These are phyloP conservation scores for Diachasma alloeum DNA, from an alignment of 1,140 invertebrate species.

Conservation along the genomic window DNA sequence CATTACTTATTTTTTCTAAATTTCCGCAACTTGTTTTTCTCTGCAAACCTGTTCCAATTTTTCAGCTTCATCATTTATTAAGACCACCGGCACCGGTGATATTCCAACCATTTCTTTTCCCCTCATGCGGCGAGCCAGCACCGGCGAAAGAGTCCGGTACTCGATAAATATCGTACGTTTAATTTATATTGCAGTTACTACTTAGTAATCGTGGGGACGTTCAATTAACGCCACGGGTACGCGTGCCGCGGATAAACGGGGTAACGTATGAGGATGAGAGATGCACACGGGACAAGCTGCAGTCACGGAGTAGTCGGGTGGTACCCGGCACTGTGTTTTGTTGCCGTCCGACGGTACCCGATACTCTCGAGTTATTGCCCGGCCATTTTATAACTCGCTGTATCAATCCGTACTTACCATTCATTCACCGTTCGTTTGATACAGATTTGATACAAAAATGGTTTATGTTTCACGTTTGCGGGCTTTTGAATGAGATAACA, in stretches of 20 bases:
- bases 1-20: too few species aligned
- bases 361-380: not conserved
- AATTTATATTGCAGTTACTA: slow-evolving; percentile 54
- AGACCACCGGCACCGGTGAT: too few species aligned
- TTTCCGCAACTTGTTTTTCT: too few species aligned
- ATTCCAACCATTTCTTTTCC: slow-evolving; percentile 2
- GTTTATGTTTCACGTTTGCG: too few species aligned
- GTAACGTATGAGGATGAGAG: slow-evolving; percentile 31
- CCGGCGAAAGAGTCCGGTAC: slow-evolving; percentile 28
- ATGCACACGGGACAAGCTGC: slow-evolving; percentile 4
- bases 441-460: too few species aligned
- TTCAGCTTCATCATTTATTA: too few species aligned
- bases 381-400: not conserved
- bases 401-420: not conserved
- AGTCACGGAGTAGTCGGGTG: slow-evolving; percentile 5
- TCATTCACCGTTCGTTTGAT: too few species aligned
- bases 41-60: too few species aligned
- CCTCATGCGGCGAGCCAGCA: not conserved
- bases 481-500: too few species aligned
- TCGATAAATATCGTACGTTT: slow-evolving; percentile 59
- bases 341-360: slow-evolving; percentile 11
- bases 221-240: slow-evolving; percentile 47
- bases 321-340: not conserved
- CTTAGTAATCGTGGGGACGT: slow-evolving; percentile 48
- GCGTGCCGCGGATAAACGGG: slow-evolving; percentile 28